Evolutionary conservation across 92 coral and sea anemone species (phyloP), one percentile per base, ranked within the genome.

Genomic region (Phenganax subtilis): DNA sequence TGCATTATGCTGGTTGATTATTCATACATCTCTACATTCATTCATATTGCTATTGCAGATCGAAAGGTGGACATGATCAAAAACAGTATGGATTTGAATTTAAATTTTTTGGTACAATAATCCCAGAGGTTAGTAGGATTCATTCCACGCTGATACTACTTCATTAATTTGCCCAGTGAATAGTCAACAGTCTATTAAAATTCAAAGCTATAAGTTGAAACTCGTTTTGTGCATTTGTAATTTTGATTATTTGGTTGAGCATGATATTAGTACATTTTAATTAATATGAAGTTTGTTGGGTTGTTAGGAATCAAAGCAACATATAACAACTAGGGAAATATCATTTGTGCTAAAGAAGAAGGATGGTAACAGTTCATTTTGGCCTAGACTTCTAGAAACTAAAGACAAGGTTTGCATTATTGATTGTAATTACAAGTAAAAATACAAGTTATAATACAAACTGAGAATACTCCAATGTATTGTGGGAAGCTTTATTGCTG

Each of bases 21-120:
- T 20, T 20, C 25, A 20, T 20, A 20, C 25, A 20, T 20, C 25
- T 20, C 25, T 20, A 37, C 3, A 37, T 37, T 37, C 47, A 37
- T 37, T 37, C 57, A 10, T 11, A 79, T 16, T 59, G 59, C 16
- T 60, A 12, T 79, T 62, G 64, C 81, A 94, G 99, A 47, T 84
- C 88, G 0, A 87, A 86, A 75, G 99, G 99, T 58, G 99, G 99
- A 61, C 87, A 82, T 0, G 96, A 96, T 30, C 96, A 96, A 75
- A 92, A 90, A 80, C 65, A 56, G 11, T 96, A 96, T 68, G 76
- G 84, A 9, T 77, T 96, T 81, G 91, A 92, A 60, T 69, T 96
- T 57, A 88, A 86, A 76, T 92, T 96, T 82, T 84, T 57, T 87
- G 57, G 83, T 62, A 89, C 85, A 37, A 90, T 96, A 55, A 78